Conservation (phyloP, 1,140 invertebrate species). For the Neocloeon triangulifer region DNA sequence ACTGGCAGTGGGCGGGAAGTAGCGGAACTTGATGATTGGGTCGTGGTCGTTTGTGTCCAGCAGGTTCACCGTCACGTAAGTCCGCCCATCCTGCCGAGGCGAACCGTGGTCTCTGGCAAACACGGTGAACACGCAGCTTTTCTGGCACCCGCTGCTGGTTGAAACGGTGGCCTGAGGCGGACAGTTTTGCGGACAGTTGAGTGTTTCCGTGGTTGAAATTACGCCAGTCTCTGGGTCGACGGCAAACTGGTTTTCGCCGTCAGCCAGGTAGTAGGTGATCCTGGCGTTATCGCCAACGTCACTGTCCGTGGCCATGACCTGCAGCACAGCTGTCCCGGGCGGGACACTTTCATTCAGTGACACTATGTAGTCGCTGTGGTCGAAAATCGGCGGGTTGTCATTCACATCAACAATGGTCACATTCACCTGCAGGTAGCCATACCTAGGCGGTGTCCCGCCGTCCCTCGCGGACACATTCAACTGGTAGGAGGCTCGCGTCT, state of each 20-base stretch:
- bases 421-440: conserved; percentile 72
- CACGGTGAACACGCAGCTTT: conserved; percentile 84
- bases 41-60: conserved; percentile 89
- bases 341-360: conserved; percentile 77
- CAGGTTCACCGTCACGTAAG: conserved; percentile 85
- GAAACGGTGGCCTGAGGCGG: conserved; percentile 9
- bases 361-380: conserved; percentile 79
- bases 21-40: conserved; percentile 73
- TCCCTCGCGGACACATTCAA: conserved; percentile 79
- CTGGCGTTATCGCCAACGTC: conserved; percentile 83
- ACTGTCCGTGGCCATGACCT: conserved; percentile 76
- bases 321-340: conserved; percentile 63
- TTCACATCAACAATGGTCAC: conserved; percentile 81
- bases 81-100: conserved; percentile 70
- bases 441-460: conserved; percentile 51
- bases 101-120: conserved; percentile 80
- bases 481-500: conserved; percentile 56
- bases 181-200: conserved; percentile 51
- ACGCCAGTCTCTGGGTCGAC: conserved; percentile 74
- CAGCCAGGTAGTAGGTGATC: conserved; percentile 70
- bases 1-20: conserved; percentile 57
- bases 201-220: conserved; percentile 52
- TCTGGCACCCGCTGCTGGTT: conserved; percentile 39
- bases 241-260: conserved; percentile 62
- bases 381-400: conserved; percentile 84